Evolutionary conservation across 1,140 invertebrate species (phyloP).

Genomic region (Phortica variegata): DNA sequence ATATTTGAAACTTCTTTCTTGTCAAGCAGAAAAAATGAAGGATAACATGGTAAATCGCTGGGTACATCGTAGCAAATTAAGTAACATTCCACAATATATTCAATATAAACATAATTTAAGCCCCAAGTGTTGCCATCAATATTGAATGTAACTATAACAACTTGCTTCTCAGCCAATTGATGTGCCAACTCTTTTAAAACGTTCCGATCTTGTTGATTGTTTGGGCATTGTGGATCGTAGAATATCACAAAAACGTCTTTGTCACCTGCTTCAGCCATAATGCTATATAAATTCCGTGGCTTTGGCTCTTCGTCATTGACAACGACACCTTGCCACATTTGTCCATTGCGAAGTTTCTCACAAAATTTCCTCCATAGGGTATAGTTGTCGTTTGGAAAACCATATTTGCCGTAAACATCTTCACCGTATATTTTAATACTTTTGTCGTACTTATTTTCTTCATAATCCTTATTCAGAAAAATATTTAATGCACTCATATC

Average conservation of each 20-base stretch:
- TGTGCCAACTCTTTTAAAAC: conserved; percentile 19
- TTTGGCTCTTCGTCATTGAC: conserved; percentile 8
- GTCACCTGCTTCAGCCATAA: conserved; percentile 2
- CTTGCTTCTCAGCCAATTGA: conserved; percentile 11
- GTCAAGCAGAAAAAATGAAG: too few relatives aligned
- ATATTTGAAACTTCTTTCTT: too few relatives aligned
- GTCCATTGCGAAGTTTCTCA: conserved; percentile 13
- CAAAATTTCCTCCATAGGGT: conserved; percentile 27
- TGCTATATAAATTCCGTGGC: conserved; percentile 17
- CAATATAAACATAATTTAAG: too few relatives aligned
- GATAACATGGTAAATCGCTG: too few relatives aligned
- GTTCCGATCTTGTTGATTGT: conserved; percentile 20
- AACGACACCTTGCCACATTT: conserved; percentile 21
- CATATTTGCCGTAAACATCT: too few relatives aligned
- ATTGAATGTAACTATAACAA: conserved; percentile 20
- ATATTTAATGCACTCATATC: too few relatives aligned
- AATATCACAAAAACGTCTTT: conserved; percentile 21
- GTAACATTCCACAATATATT: too few relatives aligned
- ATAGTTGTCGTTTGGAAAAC: conserved; percentile 23
- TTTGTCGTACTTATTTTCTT: conserved; percentile 11
- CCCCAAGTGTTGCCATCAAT: conserved; percentile 23
- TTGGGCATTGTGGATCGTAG: conserved; percentile 23
- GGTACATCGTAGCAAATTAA: too few relatives aligned
- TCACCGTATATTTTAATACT: conserved; percentile 22
- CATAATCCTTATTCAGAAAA: conserved; percentile 8